phyloP scores from a whole-genome alignment of 2,888 invertebrate genomes.

The Monochamus alternatus region DNA sequence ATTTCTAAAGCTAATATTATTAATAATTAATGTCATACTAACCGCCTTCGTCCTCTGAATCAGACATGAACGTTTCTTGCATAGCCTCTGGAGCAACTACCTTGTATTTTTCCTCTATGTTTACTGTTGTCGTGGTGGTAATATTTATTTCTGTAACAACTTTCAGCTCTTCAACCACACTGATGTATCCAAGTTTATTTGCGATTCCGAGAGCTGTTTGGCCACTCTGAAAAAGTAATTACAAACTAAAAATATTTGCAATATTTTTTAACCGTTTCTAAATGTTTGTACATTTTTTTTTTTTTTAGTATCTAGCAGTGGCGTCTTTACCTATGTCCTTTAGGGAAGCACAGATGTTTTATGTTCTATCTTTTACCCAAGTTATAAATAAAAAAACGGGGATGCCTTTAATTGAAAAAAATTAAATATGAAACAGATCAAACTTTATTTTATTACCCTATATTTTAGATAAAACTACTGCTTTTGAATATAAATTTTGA shows the following conservation, averaged over 20 bases:
- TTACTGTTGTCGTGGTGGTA: constrained; percentile 75
- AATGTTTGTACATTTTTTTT: constrained; percentile 78
- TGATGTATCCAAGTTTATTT: constrained; percentile 96
- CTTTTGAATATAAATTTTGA: no score
- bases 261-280: constrained; percentile 84
- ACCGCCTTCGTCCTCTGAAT: constrained; percentile 99
- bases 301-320: background rate
- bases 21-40: constrained; percentile 64
- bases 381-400: no score
- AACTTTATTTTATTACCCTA: no score
- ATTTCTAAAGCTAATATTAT: constrained; percentile 38
- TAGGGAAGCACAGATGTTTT: background rate
- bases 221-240: constrained; percentile 81
- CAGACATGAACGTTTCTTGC: constrained; percentile 99
- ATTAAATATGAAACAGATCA: no score
- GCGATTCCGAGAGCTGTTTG: constrained; percentile 98
- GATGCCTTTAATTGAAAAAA: no score
- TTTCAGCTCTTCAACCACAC: constrained; percentile 96
- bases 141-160: constrained; percentile 86
- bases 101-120: constrained; percentile 93
- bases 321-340: background rate
- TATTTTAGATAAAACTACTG: no score
- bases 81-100: constrained; percentile 98
- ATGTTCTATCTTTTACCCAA: background rate
- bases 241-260: constrained; percentile 72